Base-by-base conservation (phyloP, 2,888 invertebrate species). In the Psylliodes chrysocephalus region DNA sequence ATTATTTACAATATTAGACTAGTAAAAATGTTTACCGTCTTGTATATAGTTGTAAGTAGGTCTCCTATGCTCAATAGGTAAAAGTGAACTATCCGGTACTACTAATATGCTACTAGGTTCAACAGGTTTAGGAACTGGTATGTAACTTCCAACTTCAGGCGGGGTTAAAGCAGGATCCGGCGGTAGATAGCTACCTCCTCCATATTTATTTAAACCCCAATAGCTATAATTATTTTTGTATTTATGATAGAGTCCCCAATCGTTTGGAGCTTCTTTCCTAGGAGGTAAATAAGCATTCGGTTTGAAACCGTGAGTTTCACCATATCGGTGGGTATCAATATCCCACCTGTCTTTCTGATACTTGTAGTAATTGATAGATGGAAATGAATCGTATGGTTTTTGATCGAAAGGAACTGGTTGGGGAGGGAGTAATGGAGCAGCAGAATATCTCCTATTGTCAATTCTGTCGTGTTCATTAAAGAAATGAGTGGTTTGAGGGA, bases 161-260 rank as follows among this genome's bases (percentile, higher is more conserved):
- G 63, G 66, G 25, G 55, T 56, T 40, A 59, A 18, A 17, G 38
- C 30, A n/a, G 44, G 59, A 63, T 53, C 63, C 6, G 65, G 63
- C 4, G 66, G 65, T 33, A 67, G 53, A 54, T 67, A 68, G 17
- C 59, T 47, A 49, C 65, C 53, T 46, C 52, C 69, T 8, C 73
- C 69, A 33, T 71, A 69, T 53, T 73, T 71, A 46, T 73, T 65
- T 14, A 78, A 70, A 3, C 77, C 79, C 79, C 80, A 80, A 60
- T 77, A 78, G 66, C 75, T 72, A 59, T 74, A 78, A 22, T 70
- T 71, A n/a, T 75, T 69, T 51, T 68, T 68, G 51, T 70, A 66
- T 17, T 73, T 80, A 14, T 81, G 81, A 67, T 82, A 82, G 40
- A 74, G 75, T 1, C 81, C 82, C 81, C 82, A 82, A 63, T 79